Conservation (phyloP, 2,113 vertebrate genomes). For the Bathybates hornii region DNA sequence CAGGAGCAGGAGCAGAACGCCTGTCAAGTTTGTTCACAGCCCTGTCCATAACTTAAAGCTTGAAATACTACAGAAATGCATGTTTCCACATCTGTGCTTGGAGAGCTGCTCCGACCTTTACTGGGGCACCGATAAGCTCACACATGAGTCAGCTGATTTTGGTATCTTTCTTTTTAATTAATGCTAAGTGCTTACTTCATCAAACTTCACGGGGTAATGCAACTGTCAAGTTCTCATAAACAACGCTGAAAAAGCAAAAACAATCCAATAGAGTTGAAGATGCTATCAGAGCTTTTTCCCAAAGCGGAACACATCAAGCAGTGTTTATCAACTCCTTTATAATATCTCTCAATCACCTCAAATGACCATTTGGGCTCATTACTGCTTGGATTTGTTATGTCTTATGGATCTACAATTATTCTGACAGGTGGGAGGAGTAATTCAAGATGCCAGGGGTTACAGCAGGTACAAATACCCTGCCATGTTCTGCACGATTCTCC, state of each 20-base stretch:
- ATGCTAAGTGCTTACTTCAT: not conserved
- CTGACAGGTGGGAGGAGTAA: not conserved
- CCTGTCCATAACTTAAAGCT: not conserved
- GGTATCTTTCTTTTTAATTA: not conserved
- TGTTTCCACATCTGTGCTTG: not conserved
- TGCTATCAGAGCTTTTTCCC: not conserved
- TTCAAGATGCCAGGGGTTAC: not conserved
- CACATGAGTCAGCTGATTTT: not conserved
- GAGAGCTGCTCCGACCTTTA: not conserved
- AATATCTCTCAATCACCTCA: not conserved
- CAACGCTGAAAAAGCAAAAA: not conserved
- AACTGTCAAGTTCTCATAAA: not conserved
- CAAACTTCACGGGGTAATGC: not conserved
- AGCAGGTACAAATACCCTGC: not conserved
- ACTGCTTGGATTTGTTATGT: not conserved
- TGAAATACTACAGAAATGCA: not conserved
- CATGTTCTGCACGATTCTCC: not conserved
- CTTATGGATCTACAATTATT: not conserved
- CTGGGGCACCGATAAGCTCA: not conserved
- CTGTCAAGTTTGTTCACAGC: not conserved
- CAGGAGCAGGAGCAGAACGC: not conserved
- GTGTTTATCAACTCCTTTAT: not conserved
- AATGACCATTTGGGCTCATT: not conserved
- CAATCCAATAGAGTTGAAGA: not conserved
- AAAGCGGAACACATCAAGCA: fast-evolving